Evolutionary conservation across 2,113 vertebrate genomes (phyloP).

Genomic region (Gallinago paraguaiae): DNA sequence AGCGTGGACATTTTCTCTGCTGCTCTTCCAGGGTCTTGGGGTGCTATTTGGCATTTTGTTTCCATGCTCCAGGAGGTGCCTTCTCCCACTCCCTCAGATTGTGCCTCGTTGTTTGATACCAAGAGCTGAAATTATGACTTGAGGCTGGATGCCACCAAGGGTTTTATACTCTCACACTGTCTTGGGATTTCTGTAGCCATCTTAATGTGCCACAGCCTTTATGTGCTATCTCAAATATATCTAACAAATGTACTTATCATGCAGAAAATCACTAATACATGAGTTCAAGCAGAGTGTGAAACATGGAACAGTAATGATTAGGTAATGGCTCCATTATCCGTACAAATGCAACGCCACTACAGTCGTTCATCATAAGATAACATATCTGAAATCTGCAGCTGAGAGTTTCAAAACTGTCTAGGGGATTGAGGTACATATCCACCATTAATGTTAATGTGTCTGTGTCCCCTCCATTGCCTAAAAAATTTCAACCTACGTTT

Average conservation of each 20-base stretch:
- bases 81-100: not conserved
- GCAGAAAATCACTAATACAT: not conserved
- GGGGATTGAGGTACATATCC: not conserved
- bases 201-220: not conserved
- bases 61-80: not conserved
- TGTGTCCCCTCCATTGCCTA: not conserved
- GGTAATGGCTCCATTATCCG: constrained; percentile 26
- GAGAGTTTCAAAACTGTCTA: constrained; percentile 1
- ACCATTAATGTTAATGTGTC: not conserved
- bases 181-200: not conserved
- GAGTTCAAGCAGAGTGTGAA: constrained; percentile 33
- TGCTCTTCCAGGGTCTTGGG: not conserved
- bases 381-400: not conserved
- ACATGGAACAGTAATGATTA: not conserved
- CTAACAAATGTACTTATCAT: not conserved
- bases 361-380: not conserved
- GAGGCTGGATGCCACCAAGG: not conserved
- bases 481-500: not conserved
- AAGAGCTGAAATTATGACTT: not conserved
- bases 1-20: not conserved
- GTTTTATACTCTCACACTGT: not conserved
- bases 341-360: not conserved
- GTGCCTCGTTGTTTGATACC: not conserved
- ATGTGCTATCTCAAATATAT: not conserved
- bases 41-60: not conserved